Conservation (phyloP, 2,113 vertebrate species). For the Ceyx margarethae region DNA sequence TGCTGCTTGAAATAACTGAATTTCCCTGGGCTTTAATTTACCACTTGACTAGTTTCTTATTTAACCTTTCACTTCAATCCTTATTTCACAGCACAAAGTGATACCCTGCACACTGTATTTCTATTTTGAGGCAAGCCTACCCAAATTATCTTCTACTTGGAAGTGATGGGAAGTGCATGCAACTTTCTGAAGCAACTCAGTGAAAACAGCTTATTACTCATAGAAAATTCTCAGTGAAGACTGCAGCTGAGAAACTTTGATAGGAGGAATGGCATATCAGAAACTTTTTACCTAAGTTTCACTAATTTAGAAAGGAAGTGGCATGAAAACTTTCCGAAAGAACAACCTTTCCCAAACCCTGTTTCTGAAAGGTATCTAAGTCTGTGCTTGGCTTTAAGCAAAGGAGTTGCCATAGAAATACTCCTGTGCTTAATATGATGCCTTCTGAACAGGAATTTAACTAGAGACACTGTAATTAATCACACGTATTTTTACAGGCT, state of each 20-base stretch:
- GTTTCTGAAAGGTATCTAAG: background rate
- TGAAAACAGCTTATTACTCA: conserved; percentile 4
- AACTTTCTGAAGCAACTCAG: conserved; percentile 34
- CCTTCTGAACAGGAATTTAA: background rate
- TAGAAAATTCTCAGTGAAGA: background rate
- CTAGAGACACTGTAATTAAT: background rate
- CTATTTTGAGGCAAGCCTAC: conserved; percentile 18
- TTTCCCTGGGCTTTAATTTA: conserved; percentile 68
- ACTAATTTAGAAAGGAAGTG: background rate
- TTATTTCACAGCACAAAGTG: conserved; percentile 55
- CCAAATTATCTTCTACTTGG: conserved; percentile 49
- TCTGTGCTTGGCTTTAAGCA: background rate
- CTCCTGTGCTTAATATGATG: background rate
- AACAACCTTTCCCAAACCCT: background rate
- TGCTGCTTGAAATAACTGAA: conserved; percentile 61
- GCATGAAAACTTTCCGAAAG: conserved; percentile 2
- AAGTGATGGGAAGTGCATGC: conserved; percentile 19
- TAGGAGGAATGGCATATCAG: background rate
- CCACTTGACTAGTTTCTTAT: conserved; percentile 65
- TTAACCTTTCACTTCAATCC: conserved; percentile 62
- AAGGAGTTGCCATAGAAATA: background rate
- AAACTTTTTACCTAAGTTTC: background rate
- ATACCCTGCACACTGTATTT: conserved; percentile 45
- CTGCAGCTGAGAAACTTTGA: conserved; percentile 19
- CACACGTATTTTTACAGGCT: background rate